Percentiles rank a stretch among this genome's conserved stretches.
Conservation (phyloP, 2,888 invertebrate genomes). For the Gisinianus flammeolus region DNA sequence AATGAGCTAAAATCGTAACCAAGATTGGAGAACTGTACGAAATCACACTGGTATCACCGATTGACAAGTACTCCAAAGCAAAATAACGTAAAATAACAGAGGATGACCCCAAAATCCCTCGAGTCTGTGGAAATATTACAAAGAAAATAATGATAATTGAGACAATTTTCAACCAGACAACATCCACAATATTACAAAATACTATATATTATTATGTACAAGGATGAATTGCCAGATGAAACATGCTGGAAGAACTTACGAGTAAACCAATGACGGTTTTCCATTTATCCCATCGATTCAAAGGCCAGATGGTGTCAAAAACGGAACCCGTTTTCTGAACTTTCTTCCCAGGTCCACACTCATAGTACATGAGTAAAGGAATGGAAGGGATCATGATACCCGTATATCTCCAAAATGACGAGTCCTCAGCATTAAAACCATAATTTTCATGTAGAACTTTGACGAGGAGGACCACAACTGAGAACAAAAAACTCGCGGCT, state of each 20-base stretch:
- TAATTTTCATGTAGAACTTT: constrained; percentile 7
- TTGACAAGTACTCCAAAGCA: constrained; percentile 54
- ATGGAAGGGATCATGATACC: constrained; percentile 18
- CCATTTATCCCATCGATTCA: constrained; percentile 26
- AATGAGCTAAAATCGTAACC: constrained; percentile 56
- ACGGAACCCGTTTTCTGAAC: constrained; percentile 13
- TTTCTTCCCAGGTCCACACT: constrained; percentile 11
- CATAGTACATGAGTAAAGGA: constrained; percentile 20
- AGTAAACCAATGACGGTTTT: constrained; percentile 35
- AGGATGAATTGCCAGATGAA: no score
- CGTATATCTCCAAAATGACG: constrained; percentile 32
- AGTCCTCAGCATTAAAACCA: constrained; percentile 2
- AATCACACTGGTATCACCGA: constrained; percentile 57
- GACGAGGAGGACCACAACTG: constrained; percentile 18
- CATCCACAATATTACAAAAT: neutral
- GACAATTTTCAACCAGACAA: neutral
- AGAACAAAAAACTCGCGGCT: constrained; percentile 22
- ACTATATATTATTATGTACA: neutral
- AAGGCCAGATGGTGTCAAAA: constrained; percentile 38
- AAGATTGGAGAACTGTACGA: constrained; percentile 55
- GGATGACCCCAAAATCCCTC: constrained; percentile 55
- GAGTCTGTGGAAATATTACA: constrained; percentile 42
- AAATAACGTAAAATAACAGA: constrained; percentile 55
- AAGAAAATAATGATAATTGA: neutral
- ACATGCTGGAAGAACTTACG: constrained; percentile 18